These are phyloP conservation scores for Galago senegalensis DNA, from an alignment of 2,797 vertebrate species.

Conservation along the genomic window DNA sequence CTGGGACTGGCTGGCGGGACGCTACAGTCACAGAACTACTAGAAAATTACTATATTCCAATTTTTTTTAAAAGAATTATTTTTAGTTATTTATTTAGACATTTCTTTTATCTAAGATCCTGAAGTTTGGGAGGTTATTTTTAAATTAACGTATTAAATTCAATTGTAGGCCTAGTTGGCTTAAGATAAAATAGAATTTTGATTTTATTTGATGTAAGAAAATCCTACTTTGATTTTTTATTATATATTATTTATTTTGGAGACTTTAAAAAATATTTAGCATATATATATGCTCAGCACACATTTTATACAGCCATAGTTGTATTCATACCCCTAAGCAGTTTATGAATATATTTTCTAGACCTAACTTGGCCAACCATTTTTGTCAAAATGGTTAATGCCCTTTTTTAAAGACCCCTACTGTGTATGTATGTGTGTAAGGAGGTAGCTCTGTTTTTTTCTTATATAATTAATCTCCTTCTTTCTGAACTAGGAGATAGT, in stretches of 20 bases:
- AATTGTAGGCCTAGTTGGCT: neutral
- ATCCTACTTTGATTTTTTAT: slow-evolving; percentile 7
- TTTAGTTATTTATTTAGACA: slow-evolving; percentile 32
- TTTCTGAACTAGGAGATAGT: neutral
- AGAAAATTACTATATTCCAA: neutral
- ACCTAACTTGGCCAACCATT: neutral
- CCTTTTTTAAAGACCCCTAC: neutral
- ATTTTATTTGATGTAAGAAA: neutral
- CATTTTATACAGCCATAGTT: neutral
- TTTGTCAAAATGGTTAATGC: neutral
- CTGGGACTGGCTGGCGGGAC: neutral
- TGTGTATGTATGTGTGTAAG: neutral
- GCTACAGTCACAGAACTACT: neutral
- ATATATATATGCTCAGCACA: neutral
- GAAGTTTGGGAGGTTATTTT: slow-evolving; percentile 23
- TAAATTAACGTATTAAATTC: slow-evolving; percentile 24
- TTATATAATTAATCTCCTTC: neutral
- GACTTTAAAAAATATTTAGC: neutral
- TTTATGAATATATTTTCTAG: slow-evolving; percentile 37
- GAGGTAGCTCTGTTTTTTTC: neutral
- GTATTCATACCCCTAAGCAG: neutral
- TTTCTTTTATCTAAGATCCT: neutral
- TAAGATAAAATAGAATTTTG: slow-evolving; percentile 17
- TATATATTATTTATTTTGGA: neutral
- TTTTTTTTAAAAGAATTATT: neutral